Base-by-base conservation (phyloP, 2,888 invertebrate species). In the Spicauda simplicius region DNA sequence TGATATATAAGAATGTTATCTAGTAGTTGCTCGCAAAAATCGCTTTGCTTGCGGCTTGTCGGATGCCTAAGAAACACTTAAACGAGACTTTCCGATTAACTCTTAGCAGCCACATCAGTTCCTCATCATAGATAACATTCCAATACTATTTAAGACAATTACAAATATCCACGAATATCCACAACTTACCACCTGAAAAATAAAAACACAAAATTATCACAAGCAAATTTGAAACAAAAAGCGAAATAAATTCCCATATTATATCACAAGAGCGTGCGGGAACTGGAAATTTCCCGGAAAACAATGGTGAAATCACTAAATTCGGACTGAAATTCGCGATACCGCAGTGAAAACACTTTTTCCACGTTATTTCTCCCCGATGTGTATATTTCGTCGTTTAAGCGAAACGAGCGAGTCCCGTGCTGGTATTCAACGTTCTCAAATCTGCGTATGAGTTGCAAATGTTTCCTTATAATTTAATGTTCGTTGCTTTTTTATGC, bases 321-420 rank as follows among this genome's bases (percentile, higher is more conserved):
- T 37, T 37, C 37, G 19, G 4, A 57, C 41, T 57, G 41, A 12
- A 41, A 45, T 41, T 19, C 41, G 57, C n/a, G 18, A 57, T 57
- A 41, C 41, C 41, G 41, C 41, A 41, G 41, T 14, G 14, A 41
- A 50, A 19, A 33, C 48, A 30, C 30, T 72, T 71, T 71, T 73
- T 69, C 55, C 72, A 72, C 76, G 78, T 79, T 78, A 82, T 81
- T 65, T 69, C 68, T 73, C 82, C 81, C 75, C 52, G 57, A 73
- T 73, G 85, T 67, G 74, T 77, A 85, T 87, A 85, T 77, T 83
- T 87, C 75, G 78, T 84, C 78, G 77, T 84, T 84, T 83, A 85
- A 79, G 76, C 77, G 77, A 75, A 62, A 66, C 60, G 20, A 61
- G 55, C 37, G 66, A 20, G 60, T 56, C 60, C 66, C 60, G 16